Evolutionary conservation across 2,113 vertebrate genomes (phyloP).

Genomic region (Oreocharis arfaki): DNA sequence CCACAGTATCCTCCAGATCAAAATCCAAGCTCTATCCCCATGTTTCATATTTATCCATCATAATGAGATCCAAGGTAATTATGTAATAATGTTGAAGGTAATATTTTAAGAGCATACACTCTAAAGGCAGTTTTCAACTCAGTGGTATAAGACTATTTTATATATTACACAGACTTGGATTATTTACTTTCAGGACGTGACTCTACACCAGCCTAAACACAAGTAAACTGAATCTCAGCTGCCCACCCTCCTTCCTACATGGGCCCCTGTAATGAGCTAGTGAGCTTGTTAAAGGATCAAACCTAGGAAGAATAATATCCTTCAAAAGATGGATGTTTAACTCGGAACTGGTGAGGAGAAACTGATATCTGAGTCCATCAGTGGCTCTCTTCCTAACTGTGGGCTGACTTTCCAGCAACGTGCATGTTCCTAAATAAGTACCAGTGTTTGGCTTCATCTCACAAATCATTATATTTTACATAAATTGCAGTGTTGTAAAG

Average conservation of each 20-base stretch:
- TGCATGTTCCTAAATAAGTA: neutral
- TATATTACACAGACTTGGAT: neutral
- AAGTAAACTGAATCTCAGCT: neutral
- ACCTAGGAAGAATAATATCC: neutral
- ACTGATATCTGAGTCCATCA: neutral
- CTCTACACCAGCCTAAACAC: neutral
- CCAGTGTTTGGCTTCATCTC: neutral
- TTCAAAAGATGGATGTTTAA: neutral
- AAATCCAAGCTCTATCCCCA: neutral
- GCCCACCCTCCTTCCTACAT: neutral
- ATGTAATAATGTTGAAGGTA: neutral
- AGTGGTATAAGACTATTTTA: neutral
- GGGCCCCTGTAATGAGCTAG: neutral
- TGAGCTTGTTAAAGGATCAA: neutral
- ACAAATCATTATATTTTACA: neutral
- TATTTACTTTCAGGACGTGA: neutral
- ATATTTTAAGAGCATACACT: neutral
- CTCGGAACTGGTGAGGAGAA: neutral
- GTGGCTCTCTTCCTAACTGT: neutral
- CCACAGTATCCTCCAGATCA: neutral
- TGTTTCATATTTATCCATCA: neutral
- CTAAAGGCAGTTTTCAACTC: neutral
- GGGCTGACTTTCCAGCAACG: neutral
- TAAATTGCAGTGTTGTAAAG: neutral
- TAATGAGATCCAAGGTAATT: neutral